Percentiles rank a stretch among this genome's conserved stretches.
These are phyloP conservation scores for Ophion obscuratus DNA, from an alignment of 2,888 invertebrate genomes.

Conservation along the genomic window DNA sequence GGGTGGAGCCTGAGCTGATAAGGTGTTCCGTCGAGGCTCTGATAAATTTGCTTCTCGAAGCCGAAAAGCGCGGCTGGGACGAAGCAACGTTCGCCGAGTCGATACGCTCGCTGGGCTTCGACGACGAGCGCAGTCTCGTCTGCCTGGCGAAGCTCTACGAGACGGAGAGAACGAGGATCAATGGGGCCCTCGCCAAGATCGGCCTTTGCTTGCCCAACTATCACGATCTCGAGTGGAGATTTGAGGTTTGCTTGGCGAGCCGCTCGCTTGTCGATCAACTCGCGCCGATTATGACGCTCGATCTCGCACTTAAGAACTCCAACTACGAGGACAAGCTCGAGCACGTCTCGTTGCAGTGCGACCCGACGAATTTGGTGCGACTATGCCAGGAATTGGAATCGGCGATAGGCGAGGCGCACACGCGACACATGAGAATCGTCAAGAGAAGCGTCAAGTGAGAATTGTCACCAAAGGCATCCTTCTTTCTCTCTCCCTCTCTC, in stretches of 20 bases:
- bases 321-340: conserved; percentile 73
- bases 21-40: conserved; percentile 90
- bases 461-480: not conserved
- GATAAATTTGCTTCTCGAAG: conserved; percentile 90
- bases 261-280: conserved; percentile 86
- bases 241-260: conserved; percentile 88
- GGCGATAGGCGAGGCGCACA: conserved; percentile 86
- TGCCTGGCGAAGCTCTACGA: conserved; percentile 87
- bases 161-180: conserved; percentile 86
- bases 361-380: conserved; percentile 86
- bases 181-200: conserved; percentile 84
- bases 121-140: conserved; percentile 85
- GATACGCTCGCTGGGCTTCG: conserved; percentile 86
- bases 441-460: conserved; percentile 84
- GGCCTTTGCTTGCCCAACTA: conserved; percentile 84
- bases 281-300: conserved; percentile 87
- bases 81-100: conserved; percentile 84
- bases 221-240: conserved; percentile 88
- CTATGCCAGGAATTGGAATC: conserved; percentile 86
- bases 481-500: too few relatives aligned
- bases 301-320: conserved; percentile 85
- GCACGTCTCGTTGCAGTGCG: conserved; percentile 84
- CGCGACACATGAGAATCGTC: conserved; percentile 86
- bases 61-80: conserved; percentile 87
- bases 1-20: conserved; percentile 85